phyloP scores from a whole-genome alignment of 2,888 invertebrate species.

The Microdon myrmicae region DNA sequence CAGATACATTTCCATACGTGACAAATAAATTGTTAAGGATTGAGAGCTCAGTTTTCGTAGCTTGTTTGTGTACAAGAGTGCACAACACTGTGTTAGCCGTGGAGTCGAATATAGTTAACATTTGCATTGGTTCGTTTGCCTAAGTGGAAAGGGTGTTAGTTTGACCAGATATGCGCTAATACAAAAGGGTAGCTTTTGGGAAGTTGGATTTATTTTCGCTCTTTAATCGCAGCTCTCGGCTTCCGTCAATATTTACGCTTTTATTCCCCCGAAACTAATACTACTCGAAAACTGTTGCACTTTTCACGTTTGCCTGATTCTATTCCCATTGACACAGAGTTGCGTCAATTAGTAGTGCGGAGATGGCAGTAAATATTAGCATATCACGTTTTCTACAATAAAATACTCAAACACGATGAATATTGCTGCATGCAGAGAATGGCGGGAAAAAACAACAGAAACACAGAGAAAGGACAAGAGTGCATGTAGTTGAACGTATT shows the following conservation, averaged over 20 bases:
- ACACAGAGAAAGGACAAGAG: no score
- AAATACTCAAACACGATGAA: no score
- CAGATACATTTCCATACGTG: background rate
- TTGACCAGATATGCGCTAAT: slow-evolving; percentile 12
- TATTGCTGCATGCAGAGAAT: no score
- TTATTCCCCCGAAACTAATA: slow-evolving; percentile 29
- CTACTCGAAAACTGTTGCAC: slow-evolving; percentile 35
- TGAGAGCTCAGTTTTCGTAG: slow-evolving; percentile 14
- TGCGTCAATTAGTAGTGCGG: no score
- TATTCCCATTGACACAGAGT: no score
- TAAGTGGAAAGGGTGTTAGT: no score
- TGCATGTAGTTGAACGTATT: no score
- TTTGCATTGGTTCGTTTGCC: slow-evolving; percentile 14
- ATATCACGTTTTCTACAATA: no score
- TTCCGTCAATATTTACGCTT: slow-evolving; percentile 14
- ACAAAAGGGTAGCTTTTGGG: slow-evolving; percentile 1
- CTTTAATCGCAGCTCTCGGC: no score
- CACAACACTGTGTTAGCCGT: slow-evolving; percentile 7
- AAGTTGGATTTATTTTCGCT: slow-evolving; percentile 19
- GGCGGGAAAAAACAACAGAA: no score
- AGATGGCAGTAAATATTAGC: no score
- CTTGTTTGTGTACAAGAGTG: slow-evolving; percentile 4
- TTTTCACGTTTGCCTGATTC: slow-evolving; percentile 23
- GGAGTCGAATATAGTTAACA: background rate
- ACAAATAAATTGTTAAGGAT: slow-evolving; percentile 16